These are phyloP conservation scores for Pycnomerus fuliginosus DNA, from an alignment of 2,888 invertebrate genomes.

Conservation along the genomic window DNA sequence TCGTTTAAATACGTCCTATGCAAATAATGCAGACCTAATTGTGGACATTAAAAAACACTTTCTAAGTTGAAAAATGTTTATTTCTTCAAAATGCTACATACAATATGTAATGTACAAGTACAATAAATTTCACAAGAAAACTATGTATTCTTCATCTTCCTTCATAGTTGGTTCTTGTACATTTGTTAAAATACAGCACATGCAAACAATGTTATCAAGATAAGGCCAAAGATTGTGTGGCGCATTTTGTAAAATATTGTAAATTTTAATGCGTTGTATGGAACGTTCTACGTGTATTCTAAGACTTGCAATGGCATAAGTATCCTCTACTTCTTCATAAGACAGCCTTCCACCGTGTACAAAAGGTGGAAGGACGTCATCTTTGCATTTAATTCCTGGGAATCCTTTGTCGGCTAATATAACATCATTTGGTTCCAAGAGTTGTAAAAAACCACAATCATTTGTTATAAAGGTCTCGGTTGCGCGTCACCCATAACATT, in stretches of 20 bases:
- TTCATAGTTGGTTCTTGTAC: conserved; percentile 3
- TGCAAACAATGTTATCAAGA: conserved; percentile 9
- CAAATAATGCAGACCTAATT: too few species aligned
- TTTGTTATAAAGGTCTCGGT: conserved; percentile 8
- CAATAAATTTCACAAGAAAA: too few species aligned
- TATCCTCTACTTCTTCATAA: conserved; percentile 10
- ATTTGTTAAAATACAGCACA: conserved; percentile 9
- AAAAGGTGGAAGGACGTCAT: conserved; percentile 8
- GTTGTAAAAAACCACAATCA: conserved; percentile 5
- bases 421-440: conserved; percentile 8
- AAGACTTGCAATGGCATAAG: conserved; percentile 13
- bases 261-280: conserved; percentile 13
- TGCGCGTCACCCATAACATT: conserved; percentile 2
- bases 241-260: conserved; percentile 11
- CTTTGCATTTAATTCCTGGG: conserved; percentile 8
- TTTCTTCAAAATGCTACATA: too few species aligned
- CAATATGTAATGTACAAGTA: too few species aligned
- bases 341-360: conserved; percentile 3
- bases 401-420: conserved; percentile 10
- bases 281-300: conserved; percentile 19
- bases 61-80: too few species aligned
- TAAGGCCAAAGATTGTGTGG: conserved; percentile 6
- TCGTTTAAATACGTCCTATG: too few species aligned
- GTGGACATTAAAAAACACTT: too few species aligned
- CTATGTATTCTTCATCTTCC: not conserved